A percentile compares a stretch with the other conserved stretches of the same genome.
These are phyloP conservation scores for Hirtodrosophila trivittata DNA, from an alignment of 2,888 invertebrate genomes.

Conservation along the genomic window DNA sequence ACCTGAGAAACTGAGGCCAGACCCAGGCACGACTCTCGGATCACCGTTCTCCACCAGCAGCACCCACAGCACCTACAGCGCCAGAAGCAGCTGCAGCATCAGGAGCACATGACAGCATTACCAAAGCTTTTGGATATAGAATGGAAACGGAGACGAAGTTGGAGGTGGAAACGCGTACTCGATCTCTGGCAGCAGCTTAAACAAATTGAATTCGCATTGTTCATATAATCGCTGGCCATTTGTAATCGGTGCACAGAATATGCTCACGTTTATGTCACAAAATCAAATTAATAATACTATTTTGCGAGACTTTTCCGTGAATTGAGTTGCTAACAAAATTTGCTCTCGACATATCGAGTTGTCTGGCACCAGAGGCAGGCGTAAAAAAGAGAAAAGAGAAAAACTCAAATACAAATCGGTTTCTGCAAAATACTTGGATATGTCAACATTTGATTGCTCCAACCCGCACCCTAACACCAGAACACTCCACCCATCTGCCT, in stretches of 20 bases:
- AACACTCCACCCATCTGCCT: neutral
- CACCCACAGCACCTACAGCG: conserved; percentile 47
- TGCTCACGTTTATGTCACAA: conserved; percentile 75
- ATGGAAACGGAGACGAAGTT: neutral
- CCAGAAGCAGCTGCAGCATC: conserved; percentile 44
- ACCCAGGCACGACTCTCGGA: conserved; percentile 52
- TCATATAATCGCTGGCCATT: conserved; percentile 65
- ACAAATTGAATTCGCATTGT: conserved; percentile 79
- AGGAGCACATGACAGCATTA: conserved; percentile 48
- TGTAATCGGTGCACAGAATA: conserved; percentile 62
- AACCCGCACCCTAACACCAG: neutral
- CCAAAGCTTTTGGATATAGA: conserved; percentile 11
- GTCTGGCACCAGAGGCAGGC: conserved; percentile 56
- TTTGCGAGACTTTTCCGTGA: conserved; percentile 41
- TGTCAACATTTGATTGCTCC: conserved; percentile 29
- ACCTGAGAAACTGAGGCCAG: conserved; percentile 56
- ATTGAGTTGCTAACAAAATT: conserved; percentile 44
- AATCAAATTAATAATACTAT: conserved; percentile 58
- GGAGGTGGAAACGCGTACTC: conserved; percentile 21
- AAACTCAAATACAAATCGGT: conserved; percentile 12
- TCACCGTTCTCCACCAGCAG: conserved; percentile 53
- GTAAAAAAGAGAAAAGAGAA: conserved; percentile 25
- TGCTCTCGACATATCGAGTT: conserved; percentile 16
- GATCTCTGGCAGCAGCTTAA: conserved; percentile 59
- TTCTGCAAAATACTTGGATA: conserved; percentile 39